A percentile compares a stretch with the other conserved stretches of the same genome.
Evolutionary conservation across 1,140 invertebrate species (phyloP).

Genomic region (Triops longicaudatus): DNA sequence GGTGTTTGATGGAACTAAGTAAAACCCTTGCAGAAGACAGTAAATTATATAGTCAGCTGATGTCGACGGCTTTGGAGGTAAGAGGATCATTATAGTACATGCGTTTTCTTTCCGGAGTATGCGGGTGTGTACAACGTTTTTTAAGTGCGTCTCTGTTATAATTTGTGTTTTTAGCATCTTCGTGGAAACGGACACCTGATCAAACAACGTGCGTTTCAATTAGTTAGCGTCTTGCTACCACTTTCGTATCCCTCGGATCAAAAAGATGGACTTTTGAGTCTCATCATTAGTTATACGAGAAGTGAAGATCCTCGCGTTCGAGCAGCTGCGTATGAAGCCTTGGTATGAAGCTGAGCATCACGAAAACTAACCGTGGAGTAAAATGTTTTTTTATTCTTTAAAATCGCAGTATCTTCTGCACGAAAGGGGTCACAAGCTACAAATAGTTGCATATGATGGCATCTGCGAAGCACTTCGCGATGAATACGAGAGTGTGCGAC

Average conservation of each 20-base stretch:
- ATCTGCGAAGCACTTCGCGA: slow-evolving; percentile 75
- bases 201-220: slow-evolving; percentile 64
- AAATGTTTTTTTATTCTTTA: slow-evolving; percentile 13
- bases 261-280: slow-evolving; percentile 49
- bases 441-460: slow-evolving; percentile 66
- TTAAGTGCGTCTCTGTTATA: slow-evolving; percentile 29
- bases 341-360: slow-evolving; percentile 49
- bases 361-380: slow-evolving; percentile 3
- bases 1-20: slow-evolving; percentile 57
- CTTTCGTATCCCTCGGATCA: slow-evolving; percentile 43
- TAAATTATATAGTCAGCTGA: slow-evolving; percentile 38
- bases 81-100: neutral
- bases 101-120: neutral
- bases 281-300: slow-evolving; percentile 68
- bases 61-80: slow-evolving; percentile 40
- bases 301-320: slow-evolving; percentile 84
- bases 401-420: slow-evolving; percentile 52
- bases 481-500: slow-evolving; percentile 88
- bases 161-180: slow-evolving; percentile 48
- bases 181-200: slow-evolving; percentile 64
- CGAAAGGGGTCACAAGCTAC: slow-evolving; percentile 65
- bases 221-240: slow-evolving; percentile 56
- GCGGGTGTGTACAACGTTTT: neutral
- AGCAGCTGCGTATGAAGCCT: slow-evolving; percentile 72
- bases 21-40: slow-evolving; percentile 35